These are phyloP conservation scores for Enteromius unitaeniatus DNA, from an alignment of 2,797 vertebrate genomes.

Conservation along the genomic window DNA sequence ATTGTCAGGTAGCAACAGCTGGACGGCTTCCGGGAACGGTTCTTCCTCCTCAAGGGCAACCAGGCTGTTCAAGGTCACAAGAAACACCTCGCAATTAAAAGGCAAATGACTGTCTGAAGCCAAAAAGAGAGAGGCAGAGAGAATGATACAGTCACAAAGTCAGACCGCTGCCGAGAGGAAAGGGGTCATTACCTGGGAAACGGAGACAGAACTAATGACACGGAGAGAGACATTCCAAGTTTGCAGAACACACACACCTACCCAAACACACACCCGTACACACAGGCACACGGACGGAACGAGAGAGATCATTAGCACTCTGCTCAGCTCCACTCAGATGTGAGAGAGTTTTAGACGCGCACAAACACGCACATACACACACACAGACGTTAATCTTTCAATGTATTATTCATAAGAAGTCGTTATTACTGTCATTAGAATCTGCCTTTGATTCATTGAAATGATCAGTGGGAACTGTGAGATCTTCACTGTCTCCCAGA, in stretches of 20 bases:
- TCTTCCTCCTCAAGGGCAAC: slow-evolving; percentile 28
- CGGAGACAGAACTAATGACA: slow-evolving; percentile 44
- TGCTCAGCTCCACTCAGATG: slow-evolving; percentile 18
- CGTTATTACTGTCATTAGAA: slow-evolving; percentile 41
- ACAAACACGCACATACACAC: background rate
- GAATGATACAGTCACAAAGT: slow-evolving; percentile 39
- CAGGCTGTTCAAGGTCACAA: slow-evolving; percentile 1
- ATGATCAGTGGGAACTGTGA: slow-evolving; percentile 31
- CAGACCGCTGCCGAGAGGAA: slow-evolving; percentile 23
- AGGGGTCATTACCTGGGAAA: slow-evolving; percentile 47
- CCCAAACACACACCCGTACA: background rate
- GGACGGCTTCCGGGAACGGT: slow-evolving; percentile 9
- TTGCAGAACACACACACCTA: slow-evolving; percentile 10
- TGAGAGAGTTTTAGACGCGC: slow-evolving; percentile 21
- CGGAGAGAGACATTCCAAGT: slow-evolving; percentile 36
- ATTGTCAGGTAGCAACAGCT: background rate
- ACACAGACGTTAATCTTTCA: slow-evolving; percentile 19
- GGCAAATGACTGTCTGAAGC: slow-evolving; percentile 38
- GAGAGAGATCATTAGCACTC: slow-evolving; percentile 41
- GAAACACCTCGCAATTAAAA: slow-evolving; percentile 41
- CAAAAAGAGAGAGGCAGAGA: slow-evolving; percentile 24
- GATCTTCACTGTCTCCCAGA: slow-evolving; percentile 27
- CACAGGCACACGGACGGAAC: background rate
- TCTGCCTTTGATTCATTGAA: slow-evolving; percentile 46
- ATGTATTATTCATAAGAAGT: slow-evolving; percentile 48